These are phyloP conservation scores for Lasiurus borealis DNA, from an alignment of 2,113 vertebrate species.

Conservation along the genomic window DNA sequence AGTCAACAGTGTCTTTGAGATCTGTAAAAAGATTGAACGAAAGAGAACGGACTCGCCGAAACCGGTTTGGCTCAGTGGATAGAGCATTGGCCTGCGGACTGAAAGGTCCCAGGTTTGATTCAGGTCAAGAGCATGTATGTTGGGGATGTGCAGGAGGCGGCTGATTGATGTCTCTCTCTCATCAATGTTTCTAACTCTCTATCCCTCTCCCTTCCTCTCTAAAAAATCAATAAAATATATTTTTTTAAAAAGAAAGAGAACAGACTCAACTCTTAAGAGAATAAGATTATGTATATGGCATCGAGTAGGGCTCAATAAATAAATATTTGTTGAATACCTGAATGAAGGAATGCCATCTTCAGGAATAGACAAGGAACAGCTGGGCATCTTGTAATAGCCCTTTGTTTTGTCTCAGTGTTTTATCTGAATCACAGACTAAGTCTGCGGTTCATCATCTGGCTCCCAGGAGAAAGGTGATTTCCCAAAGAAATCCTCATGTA, in stretches of 20 bases:
- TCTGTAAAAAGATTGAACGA: neutral
- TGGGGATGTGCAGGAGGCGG: too few species aligned
- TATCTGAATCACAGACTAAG: neutral
- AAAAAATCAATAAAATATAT: too few species aligned
- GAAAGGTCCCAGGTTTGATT: too few species aligned
- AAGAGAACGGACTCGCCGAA: neutral
- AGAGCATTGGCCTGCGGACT: too few species aligned
- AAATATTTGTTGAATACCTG: neutral
- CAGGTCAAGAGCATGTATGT: too few species aligned
- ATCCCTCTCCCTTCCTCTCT: too few species aligned
- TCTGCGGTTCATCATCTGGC: neutral
- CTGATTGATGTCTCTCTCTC: too few species aligned
- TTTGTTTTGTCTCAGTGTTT: neutral
- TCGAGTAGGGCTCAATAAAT: neutral
- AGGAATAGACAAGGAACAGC: neutral
- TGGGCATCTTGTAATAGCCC: neutral
- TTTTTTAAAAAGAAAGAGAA: neutral
- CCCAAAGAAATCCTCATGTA: neutral
- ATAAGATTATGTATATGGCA: neutral
- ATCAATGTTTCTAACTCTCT: too few species aligned
- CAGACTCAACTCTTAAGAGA: neutral
- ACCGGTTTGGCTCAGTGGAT: too few species aligned
- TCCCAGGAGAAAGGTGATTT: neutral
- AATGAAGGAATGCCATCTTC: neutral
- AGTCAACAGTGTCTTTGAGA: neutral